Base-by-base conservation (phyloP, 2,888 invertebrate genomes). In the Polylopha cassiicola region DNA sequence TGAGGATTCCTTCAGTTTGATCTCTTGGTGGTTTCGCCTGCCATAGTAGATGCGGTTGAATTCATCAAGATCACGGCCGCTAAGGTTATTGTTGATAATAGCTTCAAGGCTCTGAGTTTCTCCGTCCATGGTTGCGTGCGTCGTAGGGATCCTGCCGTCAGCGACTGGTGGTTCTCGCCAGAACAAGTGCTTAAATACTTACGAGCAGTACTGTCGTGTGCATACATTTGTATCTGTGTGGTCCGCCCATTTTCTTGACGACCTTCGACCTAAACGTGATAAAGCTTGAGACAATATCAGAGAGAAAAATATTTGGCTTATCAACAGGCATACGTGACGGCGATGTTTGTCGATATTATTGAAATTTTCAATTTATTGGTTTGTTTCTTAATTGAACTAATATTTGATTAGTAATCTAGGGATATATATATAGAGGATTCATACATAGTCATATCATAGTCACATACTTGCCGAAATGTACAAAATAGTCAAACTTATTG, bases 1-100 rank as follows among this genome's bases (percentile, higher is more conserved):
- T 0, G 91, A 89, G 9, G 84, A 66, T 0, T 82, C 84, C 46
- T 84, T 82, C 1, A 84, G 44, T 29, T 70, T 62, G 3, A 82
- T 55, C 61, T 80, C 82, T 15, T 65, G 63, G 44, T 80, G 69
- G 29, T 79, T 59, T 44, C 66, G 77, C 38, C 79, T 68, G 38
- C 84, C 84, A 41, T 73, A 85, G 50, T 84, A 73, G 44, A 85
- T 84, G 41, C 84, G 68, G 56, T 84, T 85, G 52, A 82, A 85
- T 51, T 85, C 84, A 1, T 80, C 76, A 18, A 85, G 70, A 49
- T 85, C 84, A 3, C 65, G 65, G 2, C 84, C 76, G 39, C 54
- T 73, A 13, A 84, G 74, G 58, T 77, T 84, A 52, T 75, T 80
- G 48, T 77, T 73, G 46, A 84, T 55, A 46, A 85, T 75, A 6